Conservation (phyloP, 2,113 vertebrate genomes). For the Heloderma charlesbogerti region DNA sequence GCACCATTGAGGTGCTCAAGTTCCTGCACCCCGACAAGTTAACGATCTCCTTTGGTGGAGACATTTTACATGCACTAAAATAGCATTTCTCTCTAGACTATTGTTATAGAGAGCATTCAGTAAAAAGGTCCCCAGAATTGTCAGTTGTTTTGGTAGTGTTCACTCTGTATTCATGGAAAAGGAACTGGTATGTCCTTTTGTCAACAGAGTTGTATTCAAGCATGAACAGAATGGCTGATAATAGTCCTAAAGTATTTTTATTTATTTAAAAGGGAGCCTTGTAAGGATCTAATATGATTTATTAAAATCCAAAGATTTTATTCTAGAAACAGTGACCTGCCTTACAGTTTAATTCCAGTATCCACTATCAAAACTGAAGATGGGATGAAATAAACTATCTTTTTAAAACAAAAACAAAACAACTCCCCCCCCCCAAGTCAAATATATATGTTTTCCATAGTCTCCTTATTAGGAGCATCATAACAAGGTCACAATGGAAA, state of each 20-base stretch:
- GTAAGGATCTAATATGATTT: constrained; percentile 24
- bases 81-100: constrained; percentile 38
- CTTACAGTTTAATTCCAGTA: neutral
- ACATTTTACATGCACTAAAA: constrained; percentile 47
- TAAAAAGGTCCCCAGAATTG: constrained; percentile 43
- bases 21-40: too few relatives aligned
- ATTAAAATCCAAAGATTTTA: constrained; percentile 43
- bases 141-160: constrained; percentile 39
- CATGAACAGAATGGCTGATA: constrained; percentile 47
- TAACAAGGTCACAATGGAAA: neutral
- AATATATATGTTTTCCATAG: too few relatives aligned
- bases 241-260: constrained; percentile 33
- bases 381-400: constrained; percentile 32
- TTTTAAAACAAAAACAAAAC: neutral
- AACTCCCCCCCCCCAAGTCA: too few relatives aligned
- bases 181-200: constrained; percentile 55
- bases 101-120: constrained; percentile 41
- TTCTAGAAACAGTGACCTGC: neutral
- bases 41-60: too few relatives aligned
- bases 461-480: neutral
- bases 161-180: constrained; percentile 36
- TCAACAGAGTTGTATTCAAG: constrained; percentile 46
- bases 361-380: neutral
- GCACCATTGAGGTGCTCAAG: too few relatives aligned
- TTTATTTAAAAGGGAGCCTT: constrained; percentile 39